A percentile compares a stretch with the other conserved stretches of the same genome.
Conservation (phyloP, 2,888 invertebrate genomes). For the Andrena trimmerana region DNA sequence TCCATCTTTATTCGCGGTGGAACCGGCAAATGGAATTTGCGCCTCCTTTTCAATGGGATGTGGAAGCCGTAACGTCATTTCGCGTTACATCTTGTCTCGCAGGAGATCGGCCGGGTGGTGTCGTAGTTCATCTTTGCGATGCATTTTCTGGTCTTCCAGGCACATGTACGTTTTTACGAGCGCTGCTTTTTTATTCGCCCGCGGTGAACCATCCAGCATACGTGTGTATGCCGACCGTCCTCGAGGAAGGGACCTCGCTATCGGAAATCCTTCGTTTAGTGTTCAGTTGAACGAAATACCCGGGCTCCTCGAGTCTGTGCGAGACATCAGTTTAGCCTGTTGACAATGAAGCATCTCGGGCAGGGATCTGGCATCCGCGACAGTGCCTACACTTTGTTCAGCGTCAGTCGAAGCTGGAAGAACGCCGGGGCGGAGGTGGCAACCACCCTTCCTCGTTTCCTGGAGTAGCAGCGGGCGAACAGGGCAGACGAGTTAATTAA, state of each 20-base stretch:
- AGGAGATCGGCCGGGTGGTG: slow-evolving; percentile 31
- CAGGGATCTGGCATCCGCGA: slow-evolving; percentile 5
- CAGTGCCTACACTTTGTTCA: slow-evolving; percentile 20
- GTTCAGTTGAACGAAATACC: background rate
- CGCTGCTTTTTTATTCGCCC: background rate
- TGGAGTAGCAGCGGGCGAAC: slow-evolving; percentile 17
- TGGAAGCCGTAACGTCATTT: slow-evolving; percentile 63
- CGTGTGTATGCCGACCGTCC: background rate
- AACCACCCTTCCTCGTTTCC: slow-evolving; percentile 12
- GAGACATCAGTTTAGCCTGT: background rate
- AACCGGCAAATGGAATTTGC: slow-evolving; percentile 57
- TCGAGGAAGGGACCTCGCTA: background rate
- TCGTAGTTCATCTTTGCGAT: slow-evolving; percentile 40
- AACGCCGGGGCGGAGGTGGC: background rate
- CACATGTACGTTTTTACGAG: slow-evolving; percentile 31
- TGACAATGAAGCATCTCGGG: slow-evolving; percentile 1
- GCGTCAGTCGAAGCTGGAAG: background rate
- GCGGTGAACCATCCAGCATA: slow-evolving; percentile 2
- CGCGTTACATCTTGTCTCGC: slow-evolving; percentile 51
- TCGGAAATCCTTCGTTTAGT: background rate
- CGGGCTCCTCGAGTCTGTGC: background rate
- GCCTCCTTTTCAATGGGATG: slow-evolving; percentile 54
- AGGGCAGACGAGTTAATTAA: slow-evolving; percentile 70
- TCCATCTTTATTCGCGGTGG: slow-evolving; percentile 39
- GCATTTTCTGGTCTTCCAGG: slow-evolving; percentile 54